Base-by-base conservation (phyloP, 2,113 vertebrate genomes). In the Noturus placidus region DNA sequence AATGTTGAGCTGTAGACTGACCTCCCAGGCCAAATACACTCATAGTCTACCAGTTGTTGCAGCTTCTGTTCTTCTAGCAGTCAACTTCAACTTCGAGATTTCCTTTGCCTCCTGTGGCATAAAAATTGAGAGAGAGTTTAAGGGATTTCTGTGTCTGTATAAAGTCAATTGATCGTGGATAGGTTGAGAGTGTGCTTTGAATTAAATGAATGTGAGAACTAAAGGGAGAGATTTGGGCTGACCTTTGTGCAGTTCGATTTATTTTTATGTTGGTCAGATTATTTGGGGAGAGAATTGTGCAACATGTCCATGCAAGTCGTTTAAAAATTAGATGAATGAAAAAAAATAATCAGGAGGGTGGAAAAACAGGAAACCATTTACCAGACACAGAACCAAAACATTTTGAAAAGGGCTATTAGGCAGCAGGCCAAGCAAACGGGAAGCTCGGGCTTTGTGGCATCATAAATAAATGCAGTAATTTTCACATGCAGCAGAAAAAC, bases 381-480 rank as follows among this genome's bases (percentile, higher is more conserved):
- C n/a, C 52, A 56, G 77, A 80, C 33, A 22, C 30, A 38, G 30
- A 59, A 35, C 4, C 9, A 81, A 59, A 59, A 59, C 79, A 59
- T 59, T 81, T 33, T n/a, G n/a, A 56, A 80, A 56, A 80, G 52
- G 77, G n/a, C 17, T 80, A 80, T 57, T 80, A 59, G 9, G 79
- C 56, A 81, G 30, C 56, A 81, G 56, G 54, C 56, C 54, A 81
- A 59, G 79, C 19, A 59, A 25, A 38, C 30, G 25, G 56, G 27
- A 81, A 59, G 33, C 33, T 38, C 38, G 38, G 77, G 77, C n/a
- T 80, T 46, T 80, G 81, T 76, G 15, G 27, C 33, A 35, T 85
- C 82, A 74, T 89, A 87, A 90, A 82, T 81, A 88, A 85, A 87
- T 50, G 52, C 85, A 84, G 84, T 85, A 54, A 56, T 89, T 86